Conservation (phyloP, 2,113 vertebrate species). For the Pleuronectes platessa region DNA sequence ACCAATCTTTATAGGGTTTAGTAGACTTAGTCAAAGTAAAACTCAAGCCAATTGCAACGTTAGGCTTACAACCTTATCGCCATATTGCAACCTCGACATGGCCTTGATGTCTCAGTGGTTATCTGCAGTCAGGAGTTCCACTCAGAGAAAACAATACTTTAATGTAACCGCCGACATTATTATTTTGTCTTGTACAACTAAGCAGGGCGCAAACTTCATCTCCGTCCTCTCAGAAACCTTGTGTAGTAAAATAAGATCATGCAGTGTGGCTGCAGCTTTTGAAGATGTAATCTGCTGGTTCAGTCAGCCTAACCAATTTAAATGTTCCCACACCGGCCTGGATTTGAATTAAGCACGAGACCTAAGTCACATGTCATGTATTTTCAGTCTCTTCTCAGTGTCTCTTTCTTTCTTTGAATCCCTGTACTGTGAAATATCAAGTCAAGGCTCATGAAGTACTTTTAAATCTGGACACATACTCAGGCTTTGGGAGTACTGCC, state of each 20-base stretch:
- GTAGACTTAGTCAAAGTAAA: constrained; percentile 2
- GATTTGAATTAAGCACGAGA: constrained; percentile 19
- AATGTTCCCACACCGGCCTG: constrained; percentile 10
- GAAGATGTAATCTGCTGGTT: constrained; percentile 9
- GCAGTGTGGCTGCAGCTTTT: constrained; percentile 8
- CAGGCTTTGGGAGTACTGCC: constrained; percentile 5
- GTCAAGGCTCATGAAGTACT: neutral
- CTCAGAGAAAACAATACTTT: neutral
- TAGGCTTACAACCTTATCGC: neutral
- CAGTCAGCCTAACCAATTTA: neutral
- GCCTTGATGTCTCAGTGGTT: neutral
- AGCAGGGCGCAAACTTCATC: constrained; percentile 7
- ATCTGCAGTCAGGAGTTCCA: neutral
- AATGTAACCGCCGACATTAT: neutral
- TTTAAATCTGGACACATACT: constrained; percentile 44
- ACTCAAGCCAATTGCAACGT: neutral
- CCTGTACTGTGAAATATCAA: neutral
- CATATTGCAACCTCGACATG: neutral
- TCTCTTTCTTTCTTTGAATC: neutral
- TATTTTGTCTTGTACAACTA: neutral
- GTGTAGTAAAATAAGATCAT: neutral
- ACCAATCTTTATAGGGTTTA: too few relatives aligned
- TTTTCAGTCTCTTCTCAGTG: neutral
- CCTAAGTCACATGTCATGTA: neutral
- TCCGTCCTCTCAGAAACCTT: constrained; percentile 9